phyloP scores from a whole-genome alignment of 1,140 invertebrate genomes.

The Hormaphis cornu region DNA sequence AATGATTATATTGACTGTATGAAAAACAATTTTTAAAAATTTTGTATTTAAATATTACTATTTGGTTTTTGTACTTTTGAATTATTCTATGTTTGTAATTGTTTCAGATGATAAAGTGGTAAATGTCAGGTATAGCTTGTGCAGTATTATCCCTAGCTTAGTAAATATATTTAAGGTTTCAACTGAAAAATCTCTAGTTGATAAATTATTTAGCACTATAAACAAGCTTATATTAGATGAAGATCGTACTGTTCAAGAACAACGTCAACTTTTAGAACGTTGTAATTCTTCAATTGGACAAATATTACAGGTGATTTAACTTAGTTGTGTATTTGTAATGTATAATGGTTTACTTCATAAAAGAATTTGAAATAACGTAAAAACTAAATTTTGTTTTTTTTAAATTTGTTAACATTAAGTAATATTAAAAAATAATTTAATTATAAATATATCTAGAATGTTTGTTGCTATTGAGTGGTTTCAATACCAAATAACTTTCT shows the following conservation, averaged over 20 bases:
- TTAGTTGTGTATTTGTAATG: background rate
- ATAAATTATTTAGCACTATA: background rate
- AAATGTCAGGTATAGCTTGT: slow-evolving; percentile 12
- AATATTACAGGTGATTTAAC: background rate
- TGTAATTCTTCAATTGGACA: background rate
- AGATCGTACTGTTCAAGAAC: slow-evolving; percentile 7
- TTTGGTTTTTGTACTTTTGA: too few relatives aligned
- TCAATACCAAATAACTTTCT: too few relatives aligned
- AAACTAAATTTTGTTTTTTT: too few relatives aligned
- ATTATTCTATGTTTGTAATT: background rate
- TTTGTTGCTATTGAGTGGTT: too few relatives aligned
- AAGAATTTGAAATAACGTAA: background rate
- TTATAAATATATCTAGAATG: too few relatives aligned
- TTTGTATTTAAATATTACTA: too few relatives aligned
- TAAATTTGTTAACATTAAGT: too few relatives aligned
- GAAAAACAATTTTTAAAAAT: too few relatives aligned
- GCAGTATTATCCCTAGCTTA: slow-evolving; percentile 1
- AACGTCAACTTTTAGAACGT: background rate
- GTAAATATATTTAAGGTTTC: slow-evolving; percentile 1
- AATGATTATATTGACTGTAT: background rate
- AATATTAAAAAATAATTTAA: too few relatives aligned
- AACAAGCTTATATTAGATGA: slow-evolving; percentile 2
- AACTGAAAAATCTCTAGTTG: background rate
- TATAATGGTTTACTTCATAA: background rate
- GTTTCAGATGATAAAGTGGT: slow-evolving; percentile 12